Base-by-base conservation (phyloP, 1,140 invertebrate genomes). In the Galendromus occidentalis region DNA sequence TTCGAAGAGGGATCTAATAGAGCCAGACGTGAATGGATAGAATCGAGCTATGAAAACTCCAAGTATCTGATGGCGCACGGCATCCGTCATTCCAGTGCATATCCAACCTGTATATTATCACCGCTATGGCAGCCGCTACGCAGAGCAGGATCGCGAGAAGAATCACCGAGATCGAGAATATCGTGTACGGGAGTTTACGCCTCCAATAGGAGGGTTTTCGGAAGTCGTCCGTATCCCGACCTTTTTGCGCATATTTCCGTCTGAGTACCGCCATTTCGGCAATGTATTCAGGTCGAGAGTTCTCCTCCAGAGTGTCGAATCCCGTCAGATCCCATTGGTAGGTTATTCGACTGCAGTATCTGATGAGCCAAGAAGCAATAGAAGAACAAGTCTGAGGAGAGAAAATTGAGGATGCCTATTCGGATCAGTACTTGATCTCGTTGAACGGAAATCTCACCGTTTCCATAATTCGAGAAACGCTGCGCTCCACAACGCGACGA, bases 401-500 rank as follows among this genome's bases (percentile, higher is more conserved):
- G n/a, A n/a, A n/a, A n/a, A n/a, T n/a, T n/a, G n/a, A n/a, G n/a
- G n/a, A n/a, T n/a, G n/a, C n/a, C n/a, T n/a, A n/a, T n/a, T n/a
- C n/a, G n/a, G n/a, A n/a, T n/a, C n/a, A n/a, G n/a, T n/a, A n/a
- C n/a, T n/a, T 66, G 73, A 30, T n/a, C 9, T 45, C 44, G 18
- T 20, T 14, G 28, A 33, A 28, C 65, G n/a, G 12, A 69, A 69
- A 69, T 47, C 45, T 59, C 33, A 59, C 41, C 91, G 79, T 76
- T 96, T 95, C 93, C 93, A 97, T 67, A 94, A 79, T 78, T 97
- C 92, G 69, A 94, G 75, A 77, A 91, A 93, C 68, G 89, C 80
- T 2, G 86, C 83, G 29, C 84, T 87, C 89, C 91, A 97, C 74
- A 98, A 84, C 41, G 91, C 92, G 91, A 98, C 97, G 72, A 97